A percentile compares a stretch with the other conserved stretches of the same genome.
These are phyloP conservation scores for Babyrousa celebensis DNA, from an alignment of 2,797 vertebrate species.

Conservation along the genomic window DNA sequence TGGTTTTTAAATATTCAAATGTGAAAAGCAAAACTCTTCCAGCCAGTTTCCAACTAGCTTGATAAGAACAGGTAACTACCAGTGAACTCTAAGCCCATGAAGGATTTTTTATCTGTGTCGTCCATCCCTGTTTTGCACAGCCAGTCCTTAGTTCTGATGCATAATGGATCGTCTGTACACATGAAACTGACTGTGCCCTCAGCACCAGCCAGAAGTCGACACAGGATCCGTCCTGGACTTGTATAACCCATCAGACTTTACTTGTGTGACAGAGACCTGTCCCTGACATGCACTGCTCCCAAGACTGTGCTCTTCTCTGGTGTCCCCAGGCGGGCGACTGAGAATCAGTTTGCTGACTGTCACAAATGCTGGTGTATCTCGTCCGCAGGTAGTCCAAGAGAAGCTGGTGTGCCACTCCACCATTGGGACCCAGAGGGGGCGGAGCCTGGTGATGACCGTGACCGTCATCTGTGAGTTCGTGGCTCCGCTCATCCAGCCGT, in stretches of 20 bases:
- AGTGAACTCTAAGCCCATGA: neutral
- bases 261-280: neutral
- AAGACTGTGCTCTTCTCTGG: neutral
- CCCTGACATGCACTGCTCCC: neutral
- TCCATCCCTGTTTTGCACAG: neutral
- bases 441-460: slow-evolving; percentile 92
- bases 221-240: neutral
- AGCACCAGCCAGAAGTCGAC: slow-evolving; percentile 33
- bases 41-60: slow-evolving; percentile 8
- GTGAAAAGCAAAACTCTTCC: slow-evolving; percentile 43
- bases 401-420: slow-evolving; percentile 93
- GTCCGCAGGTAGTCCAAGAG: slow-evolving; percentile 92
- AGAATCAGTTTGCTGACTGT: neutral
- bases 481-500: slow-evolving; percentile 92
- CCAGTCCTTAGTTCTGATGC: neutral
- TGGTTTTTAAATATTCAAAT: slow-evolving; percentile 17
- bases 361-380: neutral
- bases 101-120: neutral
- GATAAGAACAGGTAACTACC: neutral
- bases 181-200: neutral
- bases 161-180: neutral
- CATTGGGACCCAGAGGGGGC: slow-evolving; percentile 88
- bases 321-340: neutral
- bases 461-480: slow-evolving; percentile 93
- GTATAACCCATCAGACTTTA: neutral